These are phyloP conservation scores for Rotaria macrura DNA, from an alignment of 2,888 invertebrate species.

Conservation along the genomic window DNA sequence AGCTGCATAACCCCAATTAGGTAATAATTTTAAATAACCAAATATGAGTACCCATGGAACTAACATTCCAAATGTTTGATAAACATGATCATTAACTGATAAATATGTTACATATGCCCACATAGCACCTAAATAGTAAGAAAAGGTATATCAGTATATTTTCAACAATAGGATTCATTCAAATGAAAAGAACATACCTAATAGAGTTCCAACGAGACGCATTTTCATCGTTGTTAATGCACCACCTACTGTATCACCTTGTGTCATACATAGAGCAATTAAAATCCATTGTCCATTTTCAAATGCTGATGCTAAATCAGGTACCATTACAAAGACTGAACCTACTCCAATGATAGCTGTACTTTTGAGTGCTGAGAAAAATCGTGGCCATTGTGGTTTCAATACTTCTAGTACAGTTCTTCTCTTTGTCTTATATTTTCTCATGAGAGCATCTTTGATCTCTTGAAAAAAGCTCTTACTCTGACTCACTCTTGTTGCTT, in stretches of 20 bases:
- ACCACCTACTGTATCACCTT: slow-evolving; percentile 14
- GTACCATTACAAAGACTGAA: background rate
- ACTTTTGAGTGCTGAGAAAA: background rate
- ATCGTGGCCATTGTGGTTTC: background rate
- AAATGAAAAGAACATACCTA: background rate
- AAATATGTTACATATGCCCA: background rate
- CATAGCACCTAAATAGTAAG: background rate
- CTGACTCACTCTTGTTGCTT: background rate
- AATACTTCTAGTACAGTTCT: background rate
- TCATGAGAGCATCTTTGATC: background rate
- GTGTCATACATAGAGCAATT: slow-evolving; percentile 10
- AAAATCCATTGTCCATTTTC: slow-evolving; percentile 22
- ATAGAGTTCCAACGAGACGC: background rate
- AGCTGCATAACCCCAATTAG: background rate
- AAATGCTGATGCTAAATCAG: background rate
- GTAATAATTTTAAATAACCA: background rate
- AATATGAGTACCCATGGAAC: background rate
- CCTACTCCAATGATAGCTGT: background rate
- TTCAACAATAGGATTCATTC: background rate
- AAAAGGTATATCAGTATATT: background rate
- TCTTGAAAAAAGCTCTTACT: background rate
- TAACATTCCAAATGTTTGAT: background rate
- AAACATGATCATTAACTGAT: background rate
- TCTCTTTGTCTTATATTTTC: background rate
- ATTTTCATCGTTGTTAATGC: slow-evolving; percentile 14